These are phyloP conservation scores for Danio albolineatus DNA, from an alignment of 2,797 vertebrate genomes.

Conservation along the genomic window DNA sequence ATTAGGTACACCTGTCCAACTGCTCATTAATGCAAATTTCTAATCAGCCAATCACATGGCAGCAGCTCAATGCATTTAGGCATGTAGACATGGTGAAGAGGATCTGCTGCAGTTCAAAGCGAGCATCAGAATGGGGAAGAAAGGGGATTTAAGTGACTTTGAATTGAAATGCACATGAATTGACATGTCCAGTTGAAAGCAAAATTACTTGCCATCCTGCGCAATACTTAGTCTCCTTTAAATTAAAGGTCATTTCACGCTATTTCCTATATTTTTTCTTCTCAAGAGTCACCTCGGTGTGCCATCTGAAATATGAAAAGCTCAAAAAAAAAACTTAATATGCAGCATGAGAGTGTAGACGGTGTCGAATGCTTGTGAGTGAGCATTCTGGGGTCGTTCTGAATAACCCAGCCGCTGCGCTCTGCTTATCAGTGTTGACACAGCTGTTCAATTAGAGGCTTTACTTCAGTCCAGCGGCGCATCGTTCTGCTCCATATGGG, in stretches of 20 bases:
- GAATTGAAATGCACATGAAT: no score
- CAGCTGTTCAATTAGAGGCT: slow-evolving; percentile 51
- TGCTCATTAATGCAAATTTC: no score
- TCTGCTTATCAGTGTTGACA: slow-evolving; percentile 55
- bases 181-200: no score
- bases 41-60: no score
- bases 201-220: no score
- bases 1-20: no score
- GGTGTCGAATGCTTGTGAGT: background rate
- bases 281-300: background rate
- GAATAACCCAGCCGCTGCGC: slow-evolving; percentile 12
- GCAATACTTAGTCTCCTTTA: no score
- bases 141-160: no score
- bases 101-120: no score
- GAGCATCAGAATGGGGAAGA: no score
- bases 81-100: no score
- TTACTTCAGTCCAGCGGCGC: slow-evolving; percentile 6
- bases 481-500: slow-evolving; percentile 1
- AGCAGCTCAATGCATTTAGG: no score
- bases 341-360: background rate
- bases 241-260: background rate
- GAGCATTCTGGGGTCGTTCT: background rate
- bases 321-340: background rate
- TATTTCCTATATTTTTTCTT: background rate
- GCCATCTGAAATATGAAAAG: slow-evolving; percentile 2